Evolutionary conservation across 1,140 invertebrate species (phyloP).

Genomic region (Drosophila mauritiana): DNA sequence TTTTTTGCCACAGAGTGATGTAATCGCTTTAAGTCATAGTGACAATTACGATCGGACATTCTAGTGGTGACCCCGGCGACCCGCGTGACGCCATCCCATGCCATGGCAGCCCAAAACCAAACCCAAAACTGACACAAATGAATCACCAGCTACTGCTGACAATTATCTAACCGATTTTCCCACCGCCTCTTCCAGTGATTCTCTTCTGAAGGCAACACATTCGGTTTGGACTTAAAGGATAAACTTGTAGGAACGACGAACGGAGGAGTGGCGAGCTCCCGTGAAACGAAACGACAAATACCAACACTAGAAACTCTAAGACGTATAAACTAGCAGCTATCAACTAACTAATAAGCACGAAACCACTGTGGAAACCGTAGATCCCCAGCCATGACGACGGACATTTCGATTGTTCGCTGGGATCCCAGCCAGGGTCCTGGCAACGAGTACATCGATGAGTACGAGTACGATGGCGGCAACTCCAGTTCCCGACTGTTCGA

Average conservation of each 20-base stretch:
- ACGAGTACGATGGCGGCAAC: slow-evolving; percentile 99
- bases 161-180: slow-evolving; percentile 38
- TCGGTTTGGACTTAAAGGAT: slow-evolving; percentile 40
- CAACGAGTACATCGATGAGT: slow-evolving; percentile 96
- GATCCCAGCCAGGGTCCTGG: slow-evolving; percentile 92
- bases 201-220: slow-evolving; percentile 40
- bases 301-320: slow-evolving; percentile 8
- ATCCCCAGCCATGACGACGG: slow-evolving; percentile 93
- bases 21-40: slow-evolving; percentile 69
- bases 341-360: slow-evolving; percentile 15
- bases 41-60: slow-evolving; percentile 64
- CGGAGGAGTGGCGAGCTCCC: slow-evolving; percentile 34
- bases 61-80: slow-evolving; percentile 61
- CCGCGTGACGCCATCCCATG: slow-evolving; percentile 57
- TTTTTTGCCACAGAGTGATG: slow-evolving; percentile 54
- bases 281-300: slow-evolving; percentile 9
- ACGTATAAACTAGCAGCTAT: slow-evolving; percentile 5
- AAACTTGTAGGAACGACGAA: slow-evolving; percentile 1
- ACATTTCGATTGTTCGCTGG: slow-evolving; percentile 98
- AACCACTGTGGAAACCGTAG: slow-evolving; percentile 57
- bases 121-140: slow-evolving; percentile 1
- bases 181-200: slow-evolving; percentile 44
- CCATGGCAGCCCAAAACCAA: neutral
- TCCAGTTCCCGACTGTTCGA: slow-evolving; percentile 99
- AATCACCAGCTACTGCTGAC: slow-evolving; percentile 12